Evolutionary conservation across 92 coral and sea anemone genomes (phyloP), one percentile per base, ranked within the genome.

Genomic region (Hydrozoanthus gracilis): DNA sequence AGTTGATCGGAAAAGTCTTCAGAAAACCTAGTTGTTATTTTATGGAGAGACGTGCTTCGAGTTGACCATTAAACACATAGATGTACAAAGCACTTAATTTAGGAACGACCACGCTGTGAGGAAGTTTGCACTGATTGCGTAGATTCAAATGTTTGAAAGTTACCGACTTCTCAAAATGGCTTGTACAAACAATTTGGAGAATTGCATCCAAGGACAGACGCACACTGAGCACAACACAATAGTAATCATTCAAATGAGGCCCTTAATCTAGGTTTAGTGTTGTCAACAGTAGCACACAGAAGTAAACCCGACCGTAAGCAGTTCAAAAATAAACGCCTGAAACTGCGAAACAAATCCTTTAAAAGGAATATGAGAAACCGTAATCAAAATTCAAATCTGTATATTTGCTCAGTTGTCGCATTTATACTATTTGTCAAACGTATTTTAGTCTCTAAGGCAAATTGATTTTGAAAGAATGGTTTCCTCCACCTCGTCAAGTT

Each of bases 341-440:
- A 12, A 64, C 56, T 46, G 35, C 18, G 47, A 64, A 62, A 47
- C 85, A 80, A 58, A 4, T 9, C 27, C 62, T 20, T 45, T 46
- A 60, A 7, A 8, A 64, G 51, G 50, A 66, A 79, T 18, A n/a
- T 17, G 13, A 47, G 58, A 80, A 45, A 49, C 20, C 73, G 47
- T 20, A 80, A 80, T 60, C 85, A 80, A 80, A 80, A 80, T 65
- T 80, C 74, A 80, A 65, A 80, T 80, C 74, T 10, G 49, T 48
- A 10, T 80, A 80, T 80, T 80, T 80, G 74, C 47, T 48, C 74
- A 80, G 72, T 77, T 62, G 85, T 64, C 61, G 60, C 60, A 52
- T 16, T 48, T 62, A 11, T 65, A n/a, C 58, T 68, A 64, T n/a
- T n/a, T 50, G 73, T 64, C 73, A 65, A 80, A 51, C 47, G 58